Evolutionary conservation across 2,113 vertebrate genomes (phyloP).

Genomic region (Clarias batrachus): DNA sequence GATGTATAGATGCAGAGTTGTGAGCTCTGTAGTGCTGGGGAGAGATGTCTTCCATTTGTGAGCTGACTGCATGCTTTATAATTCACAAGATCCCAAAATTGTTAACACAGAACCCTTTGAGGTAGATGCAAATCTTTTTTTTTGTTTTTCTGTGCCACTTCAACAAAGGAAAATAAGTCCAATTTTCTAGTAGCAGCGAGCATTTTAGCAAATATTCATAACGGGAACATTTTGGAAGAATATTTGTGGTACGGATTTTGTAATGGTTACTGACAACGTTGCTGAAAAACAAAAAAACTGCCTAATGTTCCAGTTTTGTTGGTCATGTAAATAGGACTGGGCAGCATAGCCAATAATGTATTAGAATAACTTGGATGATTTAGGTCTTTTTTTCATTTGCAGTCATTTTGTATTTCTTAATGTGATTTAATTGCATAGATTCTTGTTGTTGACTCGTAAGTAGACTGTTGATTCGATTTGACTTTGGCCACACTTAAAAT

Average conservation of each 20-base stretch:
- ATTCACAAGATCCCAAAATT: not conserved
- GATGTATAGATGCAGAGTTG: not conserved
- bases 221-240: not conserved
- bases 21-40: not conserved
- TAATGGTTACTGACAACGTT: not conserved
- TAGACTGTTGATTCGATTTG: no score
- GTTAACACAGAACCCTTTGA: not conserved
- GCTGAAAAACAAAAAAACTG: not conserved
- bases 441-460: no score
- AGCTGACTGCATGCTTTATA: not conserved
- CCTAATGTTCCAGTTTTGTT: not conserved
- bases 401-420: not conserved
- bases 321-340: not conserved
- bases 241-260: not conserved
- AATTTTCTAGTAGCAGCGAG: not conserved
- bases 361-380: not conserved
- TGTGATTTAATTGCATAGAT: no score
- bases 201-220: not conserved
- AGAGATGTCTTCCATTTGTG: not conserved
- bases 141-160: not conserved
- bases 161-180: not conserved
- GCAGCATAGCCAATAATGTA: not conserved
- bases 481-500: no score
- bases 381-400: not conserved
- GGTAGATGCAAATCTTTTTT: not conserved